Conservation (phyloP, 2,888 invertebrate genomes). For the Osmoderma eremita region DNA sequence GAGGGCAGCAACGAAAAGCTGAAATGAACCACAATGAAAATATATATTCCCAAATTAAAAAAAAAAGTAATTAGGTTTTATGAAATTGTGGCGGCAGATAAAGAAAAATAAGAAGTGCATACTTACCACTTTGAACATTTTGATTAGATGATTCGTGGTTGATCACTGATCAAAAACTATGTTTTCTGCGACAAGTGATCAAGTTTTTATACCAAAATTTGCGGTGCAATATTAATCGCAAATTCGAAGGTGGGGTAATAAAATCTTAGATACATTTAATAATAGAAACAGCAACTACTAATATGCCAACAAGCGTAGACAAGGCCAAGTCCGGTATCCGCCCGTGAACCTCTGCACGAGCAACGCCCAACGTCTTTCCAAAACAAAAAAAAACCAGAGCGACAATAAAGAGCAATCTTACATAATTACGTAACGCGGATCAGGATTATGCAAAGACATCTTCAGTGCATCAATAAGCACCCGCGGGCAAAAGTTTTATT, state of each 20-base stretch:
- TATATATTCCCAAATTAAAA: no score
- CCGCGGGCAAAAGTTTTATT: background rate
- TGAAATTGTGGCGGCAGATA: no score
- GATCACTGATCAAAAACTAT: slow-evolving; percentile 40
- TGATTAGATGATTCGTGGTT: slow-evolving; percentile 47
- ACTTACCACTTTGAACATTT: slow-evolving; percentile 63
- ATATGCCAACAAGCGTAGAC: slow-evolving; percentile 23
- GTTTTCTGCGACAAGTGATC: slow-evolving; percentile 43
- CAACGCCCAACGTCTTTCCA: slow-evolving; percentile 26
- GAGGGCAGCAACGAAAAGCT: slow-evolving; percentile 65
- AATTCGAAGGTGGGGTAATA: slow-evolving; percentile 27
- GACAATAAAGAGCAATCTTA: slow-evolving; percentile 4
- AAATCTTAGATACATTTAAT: slow-evolving; percentile 18
- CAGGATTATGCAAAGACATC: background rate
- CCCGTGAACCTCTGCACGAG: slow-evolving; percentile 33
- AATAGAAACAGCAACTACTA: slow-evolving; percentile 18
- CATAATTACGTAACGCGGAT: background rate
- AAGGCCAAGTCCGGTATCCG: slow-evolving; percentile 40
- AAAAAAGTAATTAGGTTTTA: no score
- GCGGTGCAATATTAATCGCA: slow-evolving; percentile 14
- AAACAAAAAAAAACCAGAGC: slow-evolving; percentile 19
- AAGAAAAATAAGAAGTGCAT: slow-evolving; percentile 9
- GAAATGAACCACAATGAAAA: slow-evolving; percentile 3
- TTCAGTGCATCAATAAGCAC: slow-evolving; percentile 8
- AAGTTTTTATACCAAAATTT: slow-evolving; percentile 32